phyloP scores from a whole-genome alignment of 1,140 invertebrate species.

The Drosophila eugracilis region DNA sequence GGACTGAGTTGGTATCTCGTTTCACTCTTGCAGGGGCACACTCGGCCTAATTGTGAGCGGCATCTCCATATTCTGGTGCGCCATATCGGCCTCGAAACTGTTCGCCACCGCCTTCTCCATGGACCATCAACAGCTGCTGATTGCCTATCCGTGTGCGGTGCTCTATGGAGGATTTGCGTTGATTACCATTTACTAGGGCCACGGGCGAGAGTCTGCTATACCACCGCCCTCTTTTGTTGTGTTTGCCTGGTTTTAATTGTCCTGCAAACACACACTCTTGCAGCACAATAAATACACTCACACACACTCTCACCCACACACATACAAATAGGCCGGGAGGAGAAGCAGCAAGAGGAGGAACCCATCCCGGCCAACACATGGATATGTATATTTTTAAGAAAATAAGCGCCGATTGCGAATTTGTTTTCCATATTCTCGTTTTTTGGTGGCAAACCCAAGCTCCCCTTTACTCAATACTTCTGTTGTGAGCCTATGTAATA shows the following conservation, averaged over 20 bases:
- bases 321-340: slow-evolving; percentile 1
- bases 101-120: slow-evolving; percentile 91
- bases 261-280: slow-evolving; percentile 42
- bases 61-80: slow-evolving; percentile 92
- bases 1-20: slow-evolving; percentile 44
- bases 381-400: slow-evolving; percentile 67
- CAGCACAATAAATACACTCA: slow-evolving; percentile 39
- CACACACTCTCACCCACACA: slow-evolving; percentile 1
- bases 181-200: slow-evolving; percentile 88
- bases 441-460: slow-evolving; percentile 2
- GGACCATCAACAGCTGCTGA: slow-evolving; percentile 92
- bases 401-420: slow-evolving; percentile 75
- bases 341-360: slow-evolving; percentile 33
- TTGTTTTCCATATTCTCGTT: slow-evolving; percentile 59
- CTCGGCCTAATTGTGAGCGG: slow-evolving; percentile 87
- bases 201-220: slow-evolving; percentile 38
- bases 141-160: slow-evolving; percentile 94
- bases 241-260: slow-evolving; percentile 72
- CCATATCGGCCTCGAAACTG: slow-evolving; percentile 92
- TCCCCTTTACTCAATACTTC: slow-evolving; percentile 28
- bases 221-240: slow-evolving; percentile 24
- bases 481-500: slow-evolving; percentile 63
- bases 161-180: slow-evolving; percentile 95
- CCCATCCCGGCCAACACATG: slow-evolving; percentile 8
- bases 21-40: slow-evolving; percentile 83